Percentiles rank a stretch among this genome's conserved stretches.
These are phyloP conservation scores for Columba janthina DNA, from an alignment of 2,113 vertebrate species.

Conservation along the genomic window DNA sequence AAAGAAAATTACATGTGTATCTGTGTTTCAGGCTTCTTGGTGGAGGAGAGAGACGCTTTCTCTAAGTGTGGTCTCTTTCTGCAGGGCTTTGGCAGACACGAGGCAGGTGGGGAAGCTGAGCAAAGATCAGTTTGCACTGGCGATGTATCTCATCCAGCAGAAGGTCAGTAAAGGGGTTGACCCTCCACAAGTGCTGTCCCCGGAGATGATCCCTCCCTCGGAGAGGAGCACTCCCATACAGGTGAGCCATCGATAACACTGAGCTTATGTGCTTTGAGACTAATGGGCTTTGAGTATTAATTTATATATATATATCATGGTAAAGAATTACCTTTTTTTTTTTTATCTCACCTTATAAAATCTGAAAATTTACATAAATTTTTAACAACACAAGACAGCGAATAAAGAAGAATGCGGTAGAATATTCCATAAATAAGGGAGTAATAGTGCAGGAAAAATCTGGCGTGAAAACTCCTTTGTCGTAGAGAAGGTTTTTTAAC, in stretches of 20 bases:
- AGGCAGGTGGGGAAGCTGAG: slow-evolving; percentile 93
- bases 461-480: not conserved
- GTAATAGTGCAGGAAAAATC: not conserved
- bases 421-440: not conserved
- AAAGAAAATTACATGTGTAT: not conserved
- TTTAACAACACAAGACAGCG: not conserved
- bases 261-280: not conserved
- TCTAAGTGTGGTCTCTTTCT: not conserved
- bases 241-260: slow-evolving; percentile 66
- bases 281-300: not conserved
- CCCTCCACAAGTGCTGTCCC: slow-evolving; percentile 88
- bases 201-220: slow-evolving; percentile 94
- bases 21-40: too few species aligned
- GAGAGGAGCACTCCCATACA: slow-evolving; percentile 87
- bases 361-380: not conserved
- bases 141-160: slow-evolving; percentile 97
- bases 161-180: slow-evolving; percentile 96
- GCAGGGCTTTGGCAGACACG: slow-evolving; percentile 94
- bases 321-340: not conserved
- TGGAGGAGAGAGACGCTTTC: not conserved
- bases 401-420: not conserved
- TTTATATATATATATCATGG: not conserved
- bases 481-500: not conserved
- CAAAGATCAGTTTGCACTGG: slow-evolving; percentile 93
- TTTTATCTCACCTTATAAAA: not conserved